These are phyloP conservation scores for Ostrea denselamellosa DNA, from an alignment of 1,140 invertebrate species.

Conservation along the genomic window DNA sequence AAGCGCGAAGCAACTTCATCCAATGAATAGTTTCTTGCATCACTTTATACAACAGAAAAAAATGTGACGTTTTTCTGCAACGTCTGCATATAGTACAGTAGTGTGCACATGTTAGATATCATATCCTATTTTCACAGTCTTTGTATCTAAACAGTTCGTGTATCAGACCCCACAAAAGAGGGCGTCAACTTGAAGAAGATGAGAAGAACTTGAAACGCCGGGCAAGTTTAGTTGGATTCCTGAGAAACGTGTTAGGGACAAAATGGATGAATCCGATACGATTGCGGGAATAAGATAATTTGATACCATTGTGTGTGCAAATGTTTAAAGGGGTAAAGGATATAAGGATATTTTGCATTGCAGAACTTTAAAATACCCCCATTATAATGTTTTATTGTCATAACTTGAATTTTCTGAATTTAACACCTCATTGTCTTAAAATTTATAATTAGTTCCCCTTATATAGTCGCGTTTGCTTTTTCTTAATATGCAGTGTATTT, in stretches of 20 bases:
- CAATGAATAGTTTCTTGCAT: no score
- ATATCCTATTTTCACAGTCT: neutral
- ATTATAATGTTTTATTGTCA: no score
- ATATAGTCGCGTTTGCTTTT: no score
- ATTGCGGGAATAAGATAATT: neutral
- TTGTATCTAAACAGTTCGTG: neutral
- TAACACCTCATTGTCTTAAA: no score
- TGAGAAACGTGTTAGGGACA: slow-evolving; percentile 3
- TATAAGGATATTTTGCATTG: neutral
- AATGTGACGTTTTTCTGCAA: no score
- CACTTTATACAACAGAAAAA: no score
- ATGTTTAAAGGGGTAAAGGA: neutral
- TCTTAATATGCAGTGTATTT: no score
- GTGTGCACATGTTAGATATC: neutral
- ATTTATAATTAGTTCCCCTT: no score
- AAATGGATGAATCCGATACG: neutral
- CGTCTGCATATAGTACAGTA: no score
- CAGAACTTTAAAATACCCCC: neutral
- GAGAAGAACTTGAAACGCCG: neutral
- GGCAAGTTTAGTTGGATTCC: neutral
- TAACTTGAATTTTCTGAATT: no score
- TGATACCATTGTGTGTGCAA: neutral
- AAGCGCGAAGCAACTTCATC: no score
- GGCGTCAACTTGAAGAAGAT: neutral
- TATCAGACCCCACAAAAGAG: slow-evolving; percentile 31